These are phyloP conservation scores for Bryconaethiops microstoma DNA, from an alignment of 2,797 vertebrate species.

Conservation along the genomic window DNA sequence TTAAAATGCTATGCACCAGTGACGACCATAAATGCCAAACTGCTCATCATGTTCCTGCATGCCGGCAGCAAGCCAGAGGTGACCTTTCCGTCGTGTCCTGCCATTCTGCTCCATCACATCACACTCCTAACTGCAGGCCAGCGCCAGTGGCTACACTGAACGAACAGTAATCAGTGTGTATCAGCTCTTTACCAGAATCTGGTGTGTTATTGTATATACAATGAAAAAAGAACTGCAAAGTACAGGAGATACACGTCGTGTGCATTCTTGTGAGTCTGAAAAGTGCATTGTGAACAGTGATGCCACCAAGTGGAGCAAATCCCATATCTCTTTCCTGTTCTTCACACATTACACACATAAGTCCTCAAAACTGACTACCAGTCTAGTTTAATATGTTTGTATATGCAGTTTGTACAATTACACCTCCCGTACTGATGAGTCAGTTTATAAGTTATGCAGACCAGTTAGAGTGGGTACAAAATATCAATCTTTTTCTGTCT, in stretches of 20 bases:
- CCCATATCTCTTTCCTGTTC: conserved; percentile 55
- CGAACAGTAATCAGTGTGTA: conserved; percentile 22
- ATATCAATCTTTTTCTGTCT: neutral
- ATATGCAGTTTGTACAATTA: neutral
- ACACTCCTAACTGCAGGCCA: conserved; percentile 37
- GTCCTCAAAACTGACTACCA: neutral
- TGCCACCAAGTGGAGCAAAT: conserved; percentile 63
- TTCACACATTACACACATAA: conserved; percentile 61
- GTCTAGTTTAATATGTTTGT: neutral
- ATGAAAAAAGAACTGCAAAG: neutral
- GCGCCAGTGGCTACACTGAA: conserved; percentile 40
- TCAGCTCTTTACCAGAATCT: neutral
- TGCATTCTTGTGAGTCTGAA: conserved; percentile 3
- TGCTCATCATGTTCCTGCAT: conserved; percentile 62
- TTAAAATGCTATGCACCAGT: conserved; percentile 63
- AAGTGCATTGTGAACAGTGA: conserved; percentile 28
- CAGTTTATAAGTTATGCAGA: neutral
- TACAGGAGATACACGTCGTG: neutral
- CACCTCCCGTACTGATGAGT: neutral
- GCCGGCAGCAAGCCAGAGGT: conserved; percentile 66
- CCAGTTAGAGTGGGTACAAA: neutral
- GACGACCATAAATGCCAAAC: conserved; percentile 71
- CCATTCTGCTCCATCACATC: conserved; percentile 60
- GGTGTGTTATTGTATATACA: neutral
- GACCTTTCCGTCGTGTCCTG: conserved; percentile 76